phyloP scores from a whole-genome alignment of 2,888 invertebrate species.

The Pollenia angustigena region DNA sequence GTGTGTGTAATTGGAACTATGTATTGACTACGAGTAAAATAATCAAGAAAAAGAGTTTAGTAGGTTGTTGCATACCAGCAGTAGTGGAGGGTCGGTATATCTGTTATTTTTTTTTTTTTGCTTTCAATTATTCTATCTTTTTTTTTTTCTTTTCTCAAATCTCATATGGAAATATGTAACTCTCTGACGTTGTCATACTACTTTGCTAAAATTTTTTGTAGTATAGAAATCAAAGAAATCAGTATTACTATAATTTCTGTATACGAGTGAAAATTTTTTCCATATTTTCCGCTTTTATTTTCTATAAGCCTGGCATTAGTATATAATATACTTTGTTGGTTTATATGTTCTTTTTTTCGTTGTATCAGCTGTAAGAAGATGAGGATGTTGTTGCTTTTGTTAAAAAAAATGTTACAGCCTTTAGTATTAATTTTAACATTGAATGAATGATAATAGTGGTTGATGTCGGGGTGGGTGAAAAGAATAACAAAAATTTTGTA shows the following conservation, averaged over 20 bases:
- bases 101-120: conserved; percentile 32
- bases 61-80: not conserved
- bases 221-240: not conserved
- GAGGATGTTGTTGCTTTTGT: conserved; percentile 5
- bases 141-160: conserved; percentile 6
- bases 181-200: conserved; percentile 27
- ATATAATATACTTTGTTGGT: conserved; percentile 2
- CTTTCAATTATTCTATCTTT: not conserved
- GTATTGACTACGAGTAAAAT: conserved; percentile 21
- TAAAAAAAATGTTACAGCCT: conserved; percentile 64
- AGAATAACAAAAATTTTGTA: conserved; percentile 62
- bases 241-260: conserved; percentile 7
- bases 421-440: conserved; percentile 51
- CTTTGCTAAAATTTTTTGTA: not conserved
- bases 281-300: conserved; percentile 26
- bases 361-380: conserved; percentile 27
- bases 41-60: conserved; percentile 11
- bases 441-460: conserved; percentile 61
- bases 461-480: conserved; percentile 43
- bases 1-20: not conserved
- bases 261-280: conserved; percentile 2
- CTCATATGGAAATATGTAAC: conserved; percentile 53
- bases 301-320: conserved; percentile 29
- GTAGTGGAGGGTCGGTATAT: conserved; percentile 35
- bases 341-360: conserved; percentile 75